Conservation (phyloP, 1,140 invertebrate species). For the Drosophila watanabei region DNA sequence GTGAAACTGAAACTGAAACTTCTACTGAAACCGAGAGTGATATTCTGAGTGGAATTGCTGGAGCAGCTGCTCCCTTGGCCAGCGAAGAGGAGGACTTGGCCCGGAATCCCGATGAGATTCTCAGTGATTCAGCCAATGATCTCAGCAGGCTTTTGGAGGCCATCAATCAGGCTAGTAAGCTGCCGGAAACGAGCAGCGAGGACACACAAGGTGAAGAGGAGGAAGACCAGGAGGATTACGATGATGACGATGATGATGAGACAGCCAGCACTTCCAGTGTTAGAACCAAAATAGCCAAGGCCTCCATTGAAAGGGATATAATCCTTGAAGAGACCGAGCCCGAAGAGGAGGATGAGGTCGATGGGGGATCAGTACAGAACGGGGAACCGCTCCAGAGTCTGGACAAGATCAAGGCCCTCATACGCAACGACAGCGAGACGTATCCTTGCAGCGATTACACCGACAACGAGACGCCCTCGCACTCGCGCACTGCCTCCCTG, state of each 20-base stretch:
- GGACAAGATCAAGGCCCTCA: slow-evolving; percentile 72
- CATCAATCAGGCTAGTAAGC: slow-evolving; percentile 53
- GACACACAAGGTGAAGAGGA: slow-evolving; percentile 40
- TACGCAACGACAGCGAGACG: slow-evolving; percentile 73
- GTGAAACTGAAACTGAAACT: slow-evolving; percentile 3
- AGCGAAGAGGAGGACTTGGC: slow-evolving; percentile 63
- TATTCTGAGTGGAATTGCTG: no score
- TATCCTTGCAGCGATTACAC: slow-evolving; percentile 77
- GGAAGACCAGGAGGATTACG: slow-evolving; percentile 34
- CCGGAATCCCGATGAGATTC: slow-evolving; percentile 8
- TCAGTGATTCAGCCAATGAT: slow-evolving; percentile 60
- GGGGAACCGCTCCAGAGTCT: slow-evolving; percentile 29
- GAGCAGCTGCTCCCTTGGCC: slow-evolving; percentile 50
- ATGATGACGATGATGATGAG: slow-evolving; percentile 69
- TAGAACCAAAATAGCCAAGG: slow-evolving; percentile 71
- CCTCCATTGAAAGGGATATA: slow-evolving; percentile 69
- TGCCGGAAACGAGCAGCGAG: slow-evolving; percentile 55
- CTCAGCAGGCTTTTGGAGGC: slow-evolving; percentile 60
- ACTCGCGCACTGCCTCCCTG: slow-evolving; percentile 70
- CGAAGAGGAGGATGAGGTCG: slow-evolving; percentile 28
- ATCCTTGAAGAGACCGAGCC: slow-evolving; percentile 50
- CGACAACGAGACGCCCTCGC: slow-evolving; percentile 61
- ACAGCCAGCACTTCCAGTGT: slow-evolving; percentile 71
- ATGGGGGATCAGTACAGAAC: background rate
- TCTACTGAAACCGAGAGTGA: background rate